Evolutionary conservation across 1,140 invertebrate species (phyloP).

Genomic region (Musca domestica): DNA sequence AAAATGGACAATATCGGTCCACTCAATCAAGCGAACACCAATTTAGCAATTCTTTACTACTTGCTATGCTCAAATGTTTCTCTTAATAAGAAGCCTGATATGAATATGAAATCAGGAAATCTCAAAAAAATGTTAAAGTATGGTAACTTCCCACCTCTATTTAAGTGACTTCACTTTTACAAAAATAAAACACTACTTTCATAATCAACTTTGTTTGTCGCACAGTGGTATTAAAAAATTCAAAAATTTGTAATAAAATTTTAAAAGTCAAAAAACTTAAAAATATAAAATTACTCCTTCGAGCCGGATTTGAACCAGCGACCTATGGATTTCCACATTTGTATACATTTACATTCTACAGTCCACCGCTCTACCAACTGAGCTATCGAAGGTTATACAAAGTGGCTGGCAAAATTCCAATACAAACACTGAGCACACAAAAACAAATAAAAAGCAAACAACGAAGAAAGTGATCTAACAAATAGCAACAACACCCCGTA

Average conservation of each 20-base stretch:
- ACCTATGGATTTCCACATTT: constrained; percentile 64
- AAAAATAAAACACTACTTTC: too few relatives aligned
- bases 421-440: not conserved
- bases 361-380: constrained; percentile 44
- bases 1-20: too few relatives aligned
- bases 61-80: too few relatives aligned
- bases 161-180: too few relatives aligned
- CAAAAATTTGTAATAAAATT: not conserved
- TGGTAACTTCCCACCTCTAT: too few relatives aligned
- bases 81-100: too few relatives aligned
- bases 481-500: not conserved
- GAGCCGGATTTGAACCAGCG: constrained; percentile 72
- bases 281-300: constrained; percentile 55
- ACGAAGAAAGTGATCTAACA: not conserved
- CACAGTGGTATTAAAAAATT: too few relatives aligned
- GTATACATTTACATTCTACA: constrained; percentile 27
- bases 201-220: too few relatives aligned
- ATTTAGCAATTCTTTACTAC: too few relatives aligned
- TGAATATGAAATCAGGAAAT: too few relatives aligned
- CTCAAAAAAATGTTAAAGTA: too few relatives aligned
- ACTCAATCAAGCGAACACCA: too few relatives aligned
- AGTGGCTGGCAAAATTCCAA: not conserved
- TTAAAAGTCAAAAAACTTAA: not conserved
- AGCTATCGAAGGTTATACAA: constrained; percentile 36
- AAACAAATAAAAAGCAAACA: not conserved